Evolutionary conservation across 1,140 invertebrate genomes (phyloP).

Genomic region (Ladona fulva): DNA sequence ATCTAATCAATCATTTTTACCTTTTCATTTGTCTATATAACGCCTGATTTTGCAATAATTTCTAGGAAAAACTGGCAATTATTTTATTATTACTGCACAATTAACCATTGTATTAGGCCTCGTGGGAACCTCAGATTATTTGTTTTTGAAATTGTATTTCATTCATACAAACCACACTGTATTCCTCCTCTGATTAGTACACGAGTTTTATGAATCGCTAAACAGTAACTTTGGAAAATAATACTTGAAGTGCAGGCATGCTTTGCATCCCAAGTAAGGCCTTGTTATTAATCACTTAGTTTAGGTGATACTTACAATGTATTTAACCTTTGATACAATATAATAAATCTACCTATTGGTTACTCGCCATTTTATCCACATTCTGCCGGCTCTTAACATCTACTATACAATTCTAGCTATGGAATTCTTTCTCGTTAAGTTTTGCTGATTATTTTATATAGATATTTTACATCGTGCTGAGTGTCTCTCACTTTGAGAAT

Average conservation of each 20-base stretch:
- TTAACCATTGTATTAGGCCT: background rate
- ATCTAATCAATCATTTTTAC: background rate
- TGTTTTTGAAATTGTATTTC: background rate
- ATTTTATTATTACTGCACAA: background rate
- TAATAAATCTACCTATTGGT: background rate
- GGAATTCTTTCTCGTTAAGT: background rate
- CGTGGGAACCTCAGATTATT: background rate
- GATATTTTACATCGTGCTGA: background rate
- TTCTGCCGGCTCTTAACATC: background rate
- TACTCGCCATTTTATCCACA: background rate
- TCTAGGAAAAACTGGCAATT: background rate
- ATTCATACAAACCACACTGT: background rate
- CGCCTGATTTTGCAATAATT: background rate
- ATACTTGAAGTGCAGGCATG: slow-evolving; percentile 8
- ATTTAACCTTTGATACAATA: background rate
- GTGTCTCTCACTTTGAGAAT: background rate
- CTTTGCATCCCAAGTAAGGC: slow-evolving; percentile 3
- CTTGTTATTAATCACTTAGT: slow-evolving; percentile 1
- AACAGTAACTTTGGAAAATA: slow-evolving; percentile 7
- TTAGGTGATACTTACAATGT: background rate
- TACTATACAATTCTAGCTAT: slow-evolving; percentile 2
- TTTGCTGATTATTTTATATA: background rate
- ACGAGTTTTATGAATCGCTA: background rate
- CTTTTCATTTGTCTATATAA: background rate
- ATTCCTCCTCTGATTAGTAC: background rate